phyloP scores from a whole-genome alignment of 2,888 invertebrate species.

The Megamerina dolium region DNA sequence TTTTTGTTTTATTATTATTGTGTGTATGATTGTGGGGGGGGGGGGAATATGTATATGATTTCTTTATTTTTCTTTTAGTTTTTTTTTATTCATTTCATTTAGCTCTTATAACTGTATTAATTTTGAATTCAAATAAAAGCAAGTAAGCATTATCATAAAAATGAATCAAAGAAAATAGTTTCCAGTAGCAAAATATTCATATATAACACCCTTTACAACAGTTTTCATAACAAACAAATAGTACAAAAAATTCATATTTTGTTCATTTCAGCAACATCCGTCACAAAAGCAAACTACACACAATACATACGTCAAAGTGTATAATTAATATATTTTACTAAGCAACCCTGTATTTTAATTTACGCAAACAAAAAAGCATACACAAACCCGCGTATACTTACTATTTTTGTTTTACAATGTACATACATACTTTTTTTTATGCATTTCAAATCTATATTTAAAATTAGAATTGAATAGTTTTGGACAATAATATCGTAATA shows the following conservation, averaged over 20 bases:
- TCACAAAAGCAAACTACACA: too few species aligned
- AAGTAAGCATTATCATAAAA: neutral
- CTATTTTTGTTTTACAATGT: too few species aligned
- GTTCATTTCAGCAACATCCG: too few species aligned
- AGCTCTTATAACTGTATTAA: neutral
- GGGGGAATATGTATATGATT: too few species aligned
- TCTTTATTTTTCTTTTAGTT: too few species aligned
- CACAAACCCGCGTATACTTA: neutral
- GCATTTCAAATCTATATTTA: too few species aligned
- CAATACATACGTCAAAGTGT: neutral
- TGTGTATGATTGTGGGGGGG: neutral
- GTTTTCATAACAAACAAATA: neutral
- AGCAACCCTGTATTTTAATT: slow-evolving; percentile 14
- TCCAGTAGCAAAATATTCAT: neutral
- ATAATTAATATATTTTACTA: slow-evolving; percentile 12
- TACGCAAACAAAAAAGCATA: neutral
- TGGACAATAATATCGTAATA: too few species aligned
- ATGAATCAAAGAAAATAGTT: too few species aligned
- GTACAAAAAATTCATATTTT: neutral
- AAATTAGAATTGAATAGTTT: too few species aligned
- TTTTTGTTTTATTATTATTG: neutral
- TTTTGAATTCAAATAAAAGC: neutral
- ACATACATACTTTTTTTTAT: too few species aligned
- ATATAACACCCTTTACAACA: too few species aligned
- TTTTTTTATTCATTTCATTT: too few species aligned